Conservation (phyloP, 2,888 invertebrate genomes). For the Cremastobaeus sp. region DNA sequence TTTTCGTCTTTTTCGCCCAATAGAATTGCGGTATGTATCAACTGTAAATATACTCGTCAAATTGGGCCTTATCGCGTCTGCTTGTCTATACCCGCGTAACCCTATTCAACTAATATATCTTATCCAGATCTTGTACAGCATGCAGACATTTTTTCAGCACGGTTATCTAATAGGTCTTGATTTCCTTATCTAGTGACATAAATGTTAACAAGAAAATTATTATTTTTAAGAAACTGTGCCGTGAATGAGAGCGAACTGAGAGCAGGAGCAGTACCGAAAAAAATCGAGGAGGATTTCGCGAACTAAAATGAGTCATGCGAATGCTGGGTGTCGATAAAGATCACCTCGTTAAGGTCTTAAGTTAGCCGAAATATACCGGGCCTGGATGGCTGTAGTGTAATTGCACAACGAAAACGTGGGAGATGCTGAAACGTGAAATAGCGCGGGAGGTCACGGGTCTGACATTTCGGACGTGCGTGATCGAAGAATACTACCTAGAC, state of each 20-base stretch:
- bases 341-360: constrained; percentile 76
- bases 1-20: too few relatives aligned
- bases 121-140: constrained; percentile 48
- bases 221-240: not conserved
- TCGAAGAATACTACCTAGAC: constrained; percentile 68
- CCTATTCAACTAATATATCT: constrained; percentile 42
- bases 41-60: constrained; percentile 36
- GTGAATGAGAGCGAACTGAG: constrained; percentile 4
- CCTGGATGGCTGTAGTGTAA: constrained; percentile 62
- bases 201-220: not conserved
- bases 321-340: constrained; percentile 70
- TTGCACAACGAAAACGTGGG: constrained; percentile 65
- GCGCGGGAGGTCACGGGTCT: constrained; percentile 70
- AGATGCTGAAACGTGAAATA: constrained; percentile 61
- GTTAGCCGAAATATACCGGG: constrained; percentile 65
- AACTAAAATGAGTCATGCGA: constrained; percentile 72
- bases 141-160: constrained; percentile 31
- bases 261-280: too few relatives aligned
- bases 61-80: constrained; percentile 24
- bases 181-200: not conserved
- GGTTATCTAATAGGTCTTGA: constrained; percentile 48
- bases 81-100: constrained; percentile 41
- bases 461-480: constrained; percentile 74
- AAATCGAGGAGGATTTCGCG: constrained; percentile 28
- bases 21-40: not conserved